Evolutionary conservation across 2,797 vertebrate species (phyloP), one percentile per base, ranked within the genome.

Genomic region (Tragopan temminckii): DNA sequence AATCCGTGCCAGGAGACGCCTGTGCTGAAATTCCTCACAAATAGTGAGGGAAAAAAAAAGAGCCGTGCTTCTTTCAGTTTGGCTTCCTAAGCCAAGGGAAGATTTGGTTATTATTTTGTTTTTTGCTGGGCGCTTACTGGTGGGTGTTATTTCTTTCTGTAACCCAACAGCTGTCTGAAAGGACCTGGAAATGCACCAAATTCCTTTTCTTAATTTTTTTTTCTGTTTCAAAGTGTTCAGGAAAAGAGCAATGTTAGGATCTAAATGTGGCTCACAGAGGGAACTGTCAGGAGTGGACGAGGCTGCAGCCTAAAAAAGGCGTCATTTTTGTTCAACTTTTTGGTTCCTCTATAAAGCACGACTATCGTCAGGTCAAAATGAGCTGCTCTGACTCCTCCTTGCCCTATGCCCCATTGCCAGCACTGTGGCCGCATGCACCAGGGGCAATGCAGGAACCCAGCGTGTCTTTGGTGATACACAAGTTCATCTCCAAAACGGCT

Each of bases 371-470:
- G 53, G 25, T 0, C 82, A 58, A 46, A 45, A 10, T 12, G 48
- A 77, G 50, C 48, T 70, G 83, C 81, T 88, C n/a, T 52, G 19
- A 3, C 46, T 59, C 7, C 36, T 53, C 35, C 63, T 53, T 78
- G 35, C 72, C 5, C 61, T 61, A 18, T 63, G 77, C 25, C 33
- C 31, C 57, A 7, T 40, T 52, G 38, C 1, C 10, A 42, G 4
- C 20, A 1, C 0, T 27, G n/a, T 25, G 64, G 23, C 42, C n/a
- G 27, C 38, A 24, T 0, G 23, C 3, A 2, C 25, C 0, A 42
- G 75, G 74, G 46, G 23, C 42, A 63, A 10, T 13, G 21, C 43
- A 36, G 12, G 46, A 35, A 13, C 58, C 3, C 36, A 20, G 53
- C 48, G 69, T 70, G 52, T 33, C 78, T 19, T 12, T 1, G 2